Evolutionary conservation across 2,888 invertebrate genomes (phyloP).

Genomic region (Polyploca ridens): DNA sequence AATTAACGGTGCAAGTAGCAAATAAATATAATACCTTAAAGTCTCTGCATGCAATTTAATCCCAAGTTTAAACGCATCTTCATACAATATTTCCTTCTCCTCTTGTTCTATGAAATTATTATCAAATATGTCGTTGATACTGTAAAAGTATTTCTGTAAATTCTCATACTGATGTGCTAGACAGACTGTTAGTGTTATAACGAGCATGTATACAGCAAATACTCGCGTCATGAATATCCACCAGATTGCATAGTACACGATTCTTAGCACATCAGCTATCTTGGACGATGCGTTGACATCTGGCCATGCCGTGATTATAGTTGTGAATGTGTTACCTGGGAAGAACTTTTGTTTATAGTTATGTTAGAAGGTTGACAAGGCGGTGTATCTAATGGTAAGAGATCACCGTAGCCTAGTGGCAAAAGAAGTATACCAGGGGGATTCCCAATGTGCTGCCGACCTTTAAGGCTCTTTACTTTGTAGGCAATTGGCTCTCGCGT

Average conservation of each 20-base stretch:
- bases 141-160: slow-evolving; percentile 40
- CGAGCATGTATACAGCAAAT: slow-evolving; percentile 39
- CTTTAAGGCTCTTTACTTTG: no score
- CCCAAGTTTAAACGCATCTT: slow-evolving; percentile 49
- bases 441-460: no score
- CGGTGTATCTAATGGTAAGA: no score
- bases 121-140: slow-evolving; percentile 31
- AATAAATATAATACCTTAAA: background rate
- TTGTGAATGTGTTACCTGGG: slow-evolving; percentile 47
- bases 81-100: slow-evolving; percentile 50
- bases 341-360: background rate
- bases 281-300: slow-evolving; percentile 41
- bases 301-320: slow-evolving; percentile 58
- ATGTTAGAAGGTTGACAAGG: background rate
- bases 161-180: slow-evolving; percentile 46
- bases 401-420: no score
- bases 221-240: slow-evolving; percentile 46
- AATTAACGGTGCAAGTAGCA: no score
- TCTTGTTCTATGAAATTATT: slow-evolving; percentile 28
- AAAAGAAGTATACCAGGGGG: no score
- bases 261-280: slow-evolving; percentile 34
- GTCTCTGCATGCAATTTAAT: slow-evolving; percentile 30
- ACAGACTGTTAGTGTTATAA: slow-evolving; percentile 42
- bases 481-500: no score
- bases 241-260: slow-evolving; percentile 47